A percentile compares a stretch with the other conserved stretches of the same genome.
Conservation (phyloP, 2,888 invertebrate species). For the Chouioia cunea region DNA sequence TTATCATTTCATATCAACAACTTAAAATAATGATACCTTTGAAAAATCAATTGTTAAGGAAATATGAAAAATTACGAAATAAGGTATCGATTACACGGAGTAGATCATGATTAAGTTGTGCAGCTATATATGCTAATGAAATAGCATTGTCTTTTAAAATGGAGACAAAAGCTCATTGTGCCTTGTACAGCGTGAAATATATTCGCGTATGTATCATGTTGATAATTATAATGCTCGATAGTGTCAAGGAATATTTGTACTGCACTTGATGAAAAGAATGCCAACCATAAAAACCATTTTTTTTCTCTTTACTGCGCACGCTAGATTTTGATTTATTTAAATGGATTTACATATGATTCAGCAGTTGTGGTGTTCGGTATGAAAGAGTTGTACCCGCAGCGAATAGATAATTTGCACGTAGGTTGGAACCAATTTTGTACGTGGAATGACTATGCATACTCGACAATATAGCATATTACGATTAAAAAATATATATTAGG, state of each 20-base stretch:
- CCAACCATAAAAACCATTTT: not conserved
- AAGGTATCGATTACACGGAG: slow-evolving; percentile 29
- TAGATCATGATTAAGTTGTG: slow-evolving; percentile 36
- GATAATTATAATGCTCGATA: slow-evolving; percentile 32
- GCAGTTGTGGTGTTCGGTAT: not conserved
- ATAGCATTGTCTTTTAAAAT: slow-evolving; percentile 42
- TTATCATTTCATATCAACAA: too few relatives aligned
- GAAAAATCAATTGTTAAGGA: slow-evolving; percentile 22
- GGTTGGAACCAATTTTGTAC: too few relatives aligned
- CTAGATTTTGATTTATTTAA: slow-evolving; percentile 14
- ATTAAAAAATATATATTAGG: too few relatives aligned
- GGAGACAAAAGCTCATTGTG: slow-evolving; percentile 44
- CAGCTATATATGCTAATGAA: slow-evolving; percentile 32
- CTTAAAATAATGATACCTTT: not conserved
- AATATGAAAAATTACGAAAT: not conserved
- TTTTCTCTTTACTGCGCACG: not conserved
- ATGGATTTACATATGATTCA: not conserved
- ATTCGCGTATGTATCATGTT: slow-evolving; percentile 21
- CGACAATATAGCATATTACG: too few relatives aligned
- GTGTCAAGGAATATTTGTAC: slow-evolving; percentile 17
- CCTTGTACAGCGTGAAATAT: slow-evolving; percentile 19
- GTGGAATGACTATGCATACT: too few relatives aligned
- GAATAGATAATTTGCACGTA: too few relatives aligned
- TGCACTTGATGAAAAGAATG: too few relatives aligned
- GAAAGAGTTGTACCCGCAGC: not conserved